phyloP scores from a whole-genome alignment of 1,140 invertebrate species.

The Caenorhabditis latens region DNA sequence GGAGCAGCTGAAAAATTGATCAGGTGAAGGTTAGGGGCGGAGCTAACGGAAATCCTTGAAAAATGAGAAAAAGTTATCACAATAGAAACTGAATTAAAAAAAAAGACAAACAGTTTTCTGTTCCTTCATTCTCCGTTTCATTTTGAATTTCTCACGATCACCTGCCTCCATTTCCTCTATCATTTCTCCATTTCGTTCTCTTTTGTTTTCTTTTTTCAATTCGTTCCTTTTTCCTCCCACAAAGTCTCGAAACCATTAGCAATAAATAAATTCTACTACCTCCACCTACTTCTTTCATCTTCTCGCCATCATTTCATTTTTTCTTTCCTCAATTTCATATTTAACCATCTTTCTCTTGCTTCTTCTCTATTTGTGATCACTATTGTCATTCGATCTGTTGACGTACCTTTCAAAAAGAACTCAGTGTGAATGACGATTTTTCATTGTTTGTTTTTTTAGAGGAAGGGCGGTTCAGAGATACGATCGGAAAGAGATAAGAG shows the following conservation, averaged over 20 bases:
- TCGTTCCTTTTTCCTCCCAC: neutral
- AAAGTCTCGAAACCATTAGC: neutral
- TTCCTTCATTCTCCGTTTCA: neutral
- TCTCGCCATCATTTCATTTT: too few relatives aligned
- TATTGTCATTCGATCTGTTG: slow-evolving; percentile 54
- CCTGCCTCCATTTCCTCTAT: neutral
- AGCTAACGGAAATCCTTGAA: neutral
- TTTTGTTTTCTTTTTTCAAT: neutral
- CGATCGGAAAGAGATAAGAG: slow-evolving; percentile 24
- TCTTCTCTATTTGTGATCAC: slow-evolving; percentile 49
- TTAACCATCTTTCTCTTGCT: slow-evolving; percentile 10
- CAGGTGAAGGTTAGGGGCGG: neutral
- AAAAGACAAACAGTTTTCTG: neutral
- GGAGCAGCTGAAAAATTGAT: slow-evolving; percentile 19
- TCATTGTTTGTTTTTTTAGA: neutral
- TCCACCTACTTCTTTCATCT: too few relatives aligned
- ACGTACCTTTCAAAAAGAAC: slow-evolving; percentile 41
- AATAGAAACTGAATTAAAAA: too few relatives aligned
- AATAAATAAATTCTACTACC: slow-evolving; percentile 30
- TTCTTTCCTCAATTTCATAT: neutral
- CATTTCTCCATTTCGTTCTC: too few relatives aligned
- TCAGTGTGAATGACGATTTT: slow-evolving; percentile 40
- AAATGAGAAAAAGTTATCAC: neutral
- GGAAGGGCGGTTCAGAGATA: slow-evolving; percentile 9
- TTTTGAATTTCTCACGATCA: slow-evolving; percentile 19